These are phyloP conservation scores for Parnassius orleans DNA, from an alignment of 2,888 invertebrate genomes.

Conservation along the genomic window DNA sequence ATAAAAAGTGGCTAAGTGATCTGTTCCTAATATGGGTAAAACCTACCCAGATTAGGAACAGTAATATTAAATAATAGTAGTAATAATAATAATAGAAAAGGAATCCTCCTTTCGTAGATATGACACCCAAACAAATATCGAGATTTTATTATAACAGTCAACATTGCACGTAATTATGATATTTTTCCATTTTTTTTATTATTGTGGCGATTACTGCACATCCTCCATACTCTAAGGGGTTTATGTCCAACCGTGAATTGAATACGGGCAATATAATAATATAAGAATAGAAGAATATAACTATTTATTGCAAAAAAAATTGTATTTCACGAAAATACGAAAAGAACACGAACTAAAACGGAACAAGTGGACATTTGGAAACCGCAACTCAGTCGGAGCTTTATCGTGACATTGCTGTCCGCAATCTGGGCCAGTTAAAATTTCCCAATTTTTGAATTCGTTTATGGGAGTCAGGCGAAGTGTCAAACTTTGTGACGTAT, in stretches of 20 bases:
- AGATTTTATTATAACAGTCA: too few species aligned
- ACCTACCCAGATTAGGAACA: too few species aligned
- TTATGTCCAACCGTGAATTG: not conserved
- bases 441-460: constrained; percentile 40
- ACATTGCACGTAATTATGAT: too few species aligned
- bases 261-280: too few species aligned
- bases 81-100: too few species aligned
- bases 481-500: constrained; percentile 4
- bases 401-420: constrained; percentile 17
- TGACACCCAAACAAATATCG: too few species aligned
- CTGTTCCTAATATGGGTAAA: too few species aligned
- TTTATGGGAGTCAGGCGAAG: constrained; percentile 1
- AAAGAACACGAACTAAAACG: constrained; percentile 15
- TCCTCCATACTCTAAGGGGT: not conserved
- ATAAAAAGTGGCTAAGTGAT: too few species aligned
- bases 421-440: constrained; percentile 41
- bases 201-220: not conserved
- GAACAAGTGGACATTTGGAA: constrained; percentile 20
- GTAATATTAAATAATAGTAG: too few species aligned
- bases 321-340: not conserved
- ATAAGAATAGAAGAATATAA: not conserved
- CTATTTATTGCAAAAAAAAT: too few species aligned
- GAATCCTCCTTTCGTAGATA: too few species aligned
- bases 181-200: too few species aligned
- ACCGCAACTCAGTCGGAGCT: constrained; percentile 15